These are phyloP conservation scores for Hoplodrina ambigua DNA, from an alignment of 2,888 invertebrate genomes.

Conservation along the genomic window DNA sequence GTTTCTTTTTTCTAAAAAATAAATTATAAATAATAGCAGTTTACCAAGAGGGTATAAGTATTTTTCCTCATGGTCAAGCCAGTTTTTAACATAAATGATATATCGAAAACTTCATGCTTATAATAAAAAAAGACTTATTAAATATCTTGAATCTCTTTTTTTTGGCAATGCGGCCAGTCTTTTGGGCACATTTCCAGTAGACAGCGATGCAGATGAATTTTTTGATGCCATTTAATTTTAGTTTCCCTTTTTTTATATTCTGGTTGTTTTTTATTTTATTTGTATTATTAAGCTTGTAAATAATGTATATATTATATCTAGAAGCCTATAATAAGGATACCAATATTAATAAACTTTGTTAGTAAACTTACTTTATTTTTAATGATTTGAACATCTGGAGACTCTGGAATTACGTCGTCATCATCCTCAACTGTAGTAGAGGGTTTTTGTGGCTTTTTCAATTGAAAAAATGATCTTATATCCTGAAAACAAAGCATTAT, in stretches of 20 bases:
- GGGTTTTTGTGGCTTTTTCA: constrained; percentile 71
- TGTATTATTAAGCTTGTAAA: too few relatives aligned
- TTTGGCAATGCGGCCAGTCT: too few relatives aligned
- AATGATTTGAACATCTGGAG: constrained; percentile 89
- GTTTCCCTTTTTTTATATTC: too few relatives aligned
- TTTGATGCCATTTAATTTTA: too few relatives aligned
- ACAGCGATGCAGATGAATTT: too few relatives aligned
- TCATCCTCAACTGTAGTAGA: constrained; percentile 80
- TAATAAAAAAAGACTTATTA: too few relatives aligned
- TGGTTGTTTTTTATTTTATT: too few relatives aligned
- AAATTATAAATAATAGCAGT: neutral
- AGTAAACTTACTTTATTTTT: constrained; percentile 76
- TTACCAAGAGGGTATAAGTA: neutral
- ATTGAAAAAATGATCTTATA: constrained; percentile 91
- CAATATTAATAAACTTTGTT: too few relatives aligned
- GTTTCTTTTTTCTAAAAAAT: constrained; percentile 53
- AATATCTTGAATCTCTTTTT: too few relatives aligned
- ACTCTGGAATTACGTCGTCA: constrained; percentile 91
- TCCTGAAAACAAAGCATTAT: constrained; percentile 82
- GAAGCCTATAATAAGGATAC: too few relatives aligned
- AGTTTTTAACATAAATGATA: neutral
- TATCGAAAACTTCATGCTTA: neutral
- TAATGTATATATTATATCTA: too few relatives aligned
- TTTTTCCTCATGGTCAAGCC: neutral
- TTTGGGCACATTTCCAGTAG: too few relatives aligned